These are phyloP conservation scores for Acleris holmiana DNA, from an alignment of 2,888 invertebrate species.

Conservation along the genomic window DNA sequence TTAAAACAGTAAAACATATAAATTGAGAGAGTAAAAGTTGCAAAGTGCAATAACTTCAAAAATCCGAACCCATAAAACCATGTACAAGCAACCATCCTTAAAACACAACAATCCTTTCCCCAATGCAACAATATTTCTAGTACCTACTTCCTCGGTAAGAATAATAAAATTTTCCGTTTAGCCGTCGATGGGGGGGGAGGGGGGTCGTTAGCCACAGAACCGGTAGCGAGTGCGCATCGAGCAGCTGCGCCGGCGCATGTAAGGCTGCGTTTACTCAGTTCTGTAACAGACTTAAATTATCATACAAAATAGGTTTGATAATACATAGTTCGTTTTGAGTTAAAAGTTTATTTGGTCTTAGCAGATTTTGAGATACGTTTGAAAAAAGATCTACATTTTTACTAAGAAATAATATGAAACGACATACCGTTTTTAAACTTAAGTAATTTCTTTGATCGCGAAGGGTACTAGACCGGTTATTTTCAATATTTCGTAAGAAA, in stretches of 20 bases:
- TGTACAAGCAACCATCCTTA: neutral
- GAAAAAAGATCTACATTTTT: too few relatives aligned
- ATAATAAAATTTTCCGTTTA: conserved; percentile 70
- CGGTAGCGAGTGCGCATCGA: conserved; percentile 79
- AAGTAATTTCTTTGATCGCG: too few relatives aligned
- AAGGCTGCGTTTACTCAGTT: conserved; percentile 45
- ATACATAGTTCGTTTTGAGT: too few relatives aligned
- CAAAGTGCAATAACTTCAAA: neutral
- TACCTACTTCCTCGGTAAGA: conserved; percentile 47
- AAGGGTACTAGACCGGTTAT: too few relatives aligned
- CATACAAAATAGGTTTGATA: too few relatives aligned
- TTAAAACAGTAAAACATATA: too few relatives aligned
- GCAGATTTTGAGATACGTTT: too few relatives aligned
- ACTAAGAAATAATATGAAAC: too few relatives aligned
- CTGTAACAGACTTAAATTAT: neutral
- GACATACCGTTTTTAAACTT: too few relatives aligned
- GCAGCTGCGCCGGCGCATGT: conserved; percentile 75
- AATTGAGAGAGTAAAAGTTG: too few relatives aligned
- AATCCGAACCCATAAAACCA: neutral
- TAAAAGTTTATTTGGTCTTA: too few relatives aligned
- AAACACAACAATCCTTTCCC: neutral
- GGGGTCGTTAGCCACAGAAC: conserved; percentile 79
- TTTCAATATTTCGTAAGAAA: too few relatives aligned
- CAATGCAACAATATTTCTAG: conserved; percentile 7
- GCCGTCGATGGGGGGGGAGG: conserved; percentile 54